These are phyloP conservation scores for Gymnocheta viridis DNA, from an alignment of 2,888 invertebrate species.

Conservation along the genomic window DNA sequence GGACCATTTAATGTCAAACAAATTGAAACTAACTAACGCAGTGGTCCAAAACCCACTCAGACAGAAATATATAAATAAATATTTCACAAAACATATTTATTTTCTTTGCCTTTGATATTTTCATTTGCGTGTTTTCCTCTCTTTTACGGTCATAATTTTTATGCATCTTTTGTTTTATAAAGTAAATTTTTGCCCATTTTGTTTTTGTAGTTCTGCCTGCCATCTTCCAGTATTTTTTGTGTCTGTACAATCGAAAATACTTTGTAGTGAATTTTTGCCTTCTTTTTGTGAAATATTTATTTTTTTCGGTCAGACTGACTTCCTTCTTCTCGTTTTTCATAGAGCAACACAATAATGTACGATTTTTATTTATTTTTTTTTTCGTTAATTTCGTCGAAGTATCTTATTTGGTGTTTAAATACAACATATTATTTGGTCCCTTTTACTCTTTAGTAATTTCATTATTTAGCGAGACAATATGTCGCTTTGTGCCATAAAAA, in stretches of 20 bases:
- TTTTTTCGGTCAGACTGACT: slow-evolving; percentile 55
- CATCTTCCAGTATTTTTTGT: slow-evolving; percentile 5
- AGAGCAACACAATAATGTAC: not conserved
- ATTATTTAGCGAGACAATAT: slow-evolving; percentile 60
- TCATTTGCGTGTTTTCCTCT: slow-evolving; percentile 1
- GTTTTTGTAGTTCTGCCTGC: not conserved
- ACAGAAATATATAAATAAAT: not conserved
- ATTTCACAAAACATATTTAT: not conserved
- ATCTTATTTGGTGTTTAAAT: slow-evolving; percentile 31
- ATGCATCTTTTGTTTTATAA: slow-evolving; percentile 57
- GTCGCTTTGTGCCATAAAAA: slow-evolving; percentile 46
- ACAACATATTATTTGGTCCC: slow-evolving; percentile 21
- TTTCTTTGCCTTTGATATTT: slow-evolving; percentile 34
- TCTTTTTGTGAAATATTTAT: not conserved
- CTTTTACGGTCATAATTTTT: slow-evolving; percentile 51
- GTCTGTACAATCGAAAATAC: slow-evolving; percentile 16
- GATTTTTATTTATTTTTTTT: slow-evolving; percentile 1
- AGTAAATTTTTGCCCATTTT: slow-evolving; percentile 14
- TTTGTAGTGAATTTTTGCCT: slow-evolving; percentile 4
- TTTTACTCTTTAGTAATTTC: slow-evolving; percentile 55
- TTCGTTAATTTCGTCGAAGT: not conserved
- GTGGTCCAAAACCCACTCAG: not conserved
- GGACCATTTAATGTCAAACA: not conserved
- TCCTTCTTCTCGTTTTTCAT: slow-evolving; percentile 37
- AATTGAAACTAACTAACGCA: not conserved